phyloP scores from a whole-genome alignment of 37 sponge, comb jelly and placozoan genomes.

The Ianthella basta region DNA sequence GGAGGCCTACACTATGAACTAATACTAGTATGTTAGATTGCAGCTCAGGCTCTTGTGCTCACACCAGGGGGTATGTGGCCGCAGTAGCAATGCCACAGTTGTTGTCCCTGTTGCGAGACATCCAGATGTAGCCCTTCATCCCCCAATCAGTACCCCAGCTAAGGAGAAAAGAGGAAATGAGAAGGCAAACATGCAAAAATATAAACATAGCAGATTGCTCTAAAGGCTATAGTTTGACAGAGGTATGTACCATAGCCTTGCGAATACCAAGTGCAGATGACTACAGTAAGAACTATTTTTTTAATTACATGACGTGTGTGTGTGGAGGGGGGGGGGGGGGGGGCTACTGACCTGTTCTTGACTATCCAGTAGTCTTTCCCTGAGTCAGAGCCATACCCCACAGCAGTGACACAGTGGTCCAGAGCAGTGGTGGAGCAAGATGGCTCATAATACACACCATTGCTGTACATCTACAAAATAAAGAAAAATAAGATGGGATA shows the following conservation, averaged over 20 bases:
- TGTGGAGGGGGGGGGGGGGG: no score
- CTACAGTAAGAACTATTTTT: no score
- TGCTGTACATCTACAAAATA: conserved; percentile 54
- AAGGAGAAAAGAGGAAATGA: background rate
- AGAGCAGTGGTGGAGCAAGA: conserved; percentile 74
- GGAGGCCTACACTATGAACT: no score
- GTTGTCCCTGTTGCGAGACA: conserved; percentile 58
- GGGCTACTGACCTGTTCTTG: conserved; percentile 73
- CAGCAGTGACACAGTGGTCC: conserved; percentile 91
- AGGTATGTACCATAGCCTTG: no score
- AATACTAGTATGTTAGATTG: no score
- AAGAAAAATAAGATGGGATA: background rate
- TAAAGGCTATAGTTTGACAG: no score
- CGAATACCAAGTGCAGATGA: no score
- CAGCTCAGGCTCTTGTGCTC: background rate
- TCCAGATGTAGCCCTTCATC: conserved; percentile 64
- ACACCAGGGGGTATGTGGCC: conserved; percentile 51
- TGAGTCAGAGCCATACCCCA: conserved; percentile 80
- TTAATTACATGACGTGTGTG: no score
- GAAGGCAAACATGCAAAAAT: no score
- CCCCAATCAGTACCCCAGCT: conserved; percentile 66
- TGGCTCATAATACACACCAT: conserved; percentile 86
- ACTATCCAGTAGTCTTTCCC: conserved; percentile 83
- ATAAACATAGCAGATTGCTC: no score
- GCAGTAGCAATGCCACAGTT: conserved; percentile 66